phyloP scores from a whole-genome alignment of 2,113 vertebrate genomes.

The Gulo gulo region DNA sequence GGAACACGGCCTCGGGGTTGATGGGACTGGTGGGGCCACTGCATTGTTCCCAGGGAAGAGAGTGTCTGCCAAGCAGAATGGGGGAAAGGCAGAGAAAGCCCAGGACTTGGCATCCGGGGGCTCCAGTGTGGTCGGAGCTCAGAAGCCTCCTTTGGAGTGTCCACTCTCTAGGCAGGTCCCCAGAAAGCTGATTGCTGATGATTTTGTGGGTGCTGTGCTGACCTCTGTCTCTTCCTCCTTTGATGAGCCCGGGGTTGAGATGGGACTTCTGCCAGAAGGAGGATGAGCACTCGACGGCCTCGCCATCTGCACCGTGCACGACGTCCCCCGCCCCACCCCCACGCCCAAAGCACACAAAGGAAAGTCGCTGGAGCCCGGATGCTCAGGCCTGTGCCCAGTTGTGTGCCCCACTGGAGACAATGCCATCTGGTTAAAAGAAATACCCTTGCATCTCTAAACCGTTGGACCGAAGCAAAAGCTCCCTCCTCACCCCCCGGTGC shows the following conservation, averaged over 20 bases:
- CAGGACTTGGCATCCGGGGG: neutral
- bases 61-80: neutral
- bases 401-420: neutral
- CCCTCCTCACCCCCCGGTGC: fast-evolving
- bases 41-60: neutral
- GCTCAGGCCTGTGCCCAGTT: neutral
- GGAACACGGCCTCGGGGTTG: constrained; percentile 54
- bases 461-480: neutral
- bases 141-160: neutral
- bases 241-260: neutral
- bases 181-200: neutral
- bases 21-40: neutral
- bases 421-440: neutral
- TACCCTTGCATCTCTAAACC: neutral
- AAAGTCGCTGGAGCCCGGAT: neutral
- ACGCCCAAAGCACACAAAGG: neutral
- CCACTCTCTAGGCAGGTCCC: neutral
- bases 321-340: fast-evolving
- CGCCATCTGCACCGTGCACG: neutral
- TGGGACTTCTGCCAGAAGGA: neutral
- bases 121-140: neutral
- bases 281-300: neutral
- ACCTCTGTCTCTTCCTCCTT: neutral
- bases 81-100: neutral
- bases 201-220: neutral